phyloP scores from a whole-genome alignment of 2,888 invertebrate genomes.

The Cartodere bifasciata region DNA sequence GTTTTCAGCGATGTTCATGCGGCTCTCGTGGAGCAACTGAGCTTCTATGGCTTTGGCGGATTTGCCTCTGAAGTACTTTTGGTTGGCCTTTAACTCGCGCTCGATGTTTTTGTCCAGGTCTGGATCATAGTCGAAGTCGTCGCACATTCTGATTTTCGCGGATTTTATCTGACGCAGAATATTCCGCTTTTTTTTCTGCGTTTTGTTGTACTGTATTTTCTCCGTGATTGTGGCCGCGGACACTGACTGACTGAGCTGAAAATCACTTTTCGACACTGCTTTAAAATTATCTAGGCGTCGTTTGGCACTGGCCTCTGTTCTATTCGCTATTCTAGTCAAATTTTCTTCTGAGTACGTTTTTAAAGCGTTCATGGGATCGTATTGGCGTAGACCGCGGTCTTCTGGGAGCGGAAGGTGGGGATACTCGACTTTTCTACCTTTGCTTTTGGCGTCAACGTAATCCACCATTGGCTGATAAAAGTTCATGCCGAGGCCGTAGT shows the following conservation, averaged over 20 bases:
- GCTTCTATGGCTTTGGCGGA: conserved; percentile 63
- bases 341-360: conserved; percentile 55
- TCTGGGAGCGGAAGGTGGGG: conserved; percentile 66
- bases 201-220: conserved; percentile 45
- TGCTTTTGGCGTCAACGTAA: conserved; percentile 60
- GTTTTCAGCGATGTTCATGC: conserved; percentile 38
- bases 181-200: conserved; percentile 37
- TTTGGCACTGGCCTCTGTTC: conserved; percentile 57
- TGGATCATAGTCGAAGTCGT: conserved; percentile 36
- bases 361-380: conserved; percentile 50
- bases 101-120: conserved; percentile 36
- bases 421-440: conserved; percentile 24
- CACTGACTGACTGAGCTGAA: conserved; percentile 48
- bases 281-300: conserved; percentile 48
- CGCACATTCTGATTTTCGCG: conserved; percentile 36
- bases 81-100: conserved; percentile 31
- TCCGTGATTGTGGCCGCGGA: conserved; percentile 49
- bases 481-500: conserved; percentile 74
- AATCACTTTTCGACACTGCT: conserved; percentile 46
- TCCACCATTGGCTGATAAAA: conserved; percentile 82
- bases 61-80: conserved; percentile 53
- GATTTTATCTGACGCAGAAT: conserved; percentile 33
- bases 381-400: conserved; percentile 55
- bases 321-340: conserved; percentile 49
- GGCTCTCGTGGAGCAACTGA: conserved; percentile 47